Conservation (phyloP, 2,888 invertebrate genomes). For the Heliconius ethilla region DNA sequence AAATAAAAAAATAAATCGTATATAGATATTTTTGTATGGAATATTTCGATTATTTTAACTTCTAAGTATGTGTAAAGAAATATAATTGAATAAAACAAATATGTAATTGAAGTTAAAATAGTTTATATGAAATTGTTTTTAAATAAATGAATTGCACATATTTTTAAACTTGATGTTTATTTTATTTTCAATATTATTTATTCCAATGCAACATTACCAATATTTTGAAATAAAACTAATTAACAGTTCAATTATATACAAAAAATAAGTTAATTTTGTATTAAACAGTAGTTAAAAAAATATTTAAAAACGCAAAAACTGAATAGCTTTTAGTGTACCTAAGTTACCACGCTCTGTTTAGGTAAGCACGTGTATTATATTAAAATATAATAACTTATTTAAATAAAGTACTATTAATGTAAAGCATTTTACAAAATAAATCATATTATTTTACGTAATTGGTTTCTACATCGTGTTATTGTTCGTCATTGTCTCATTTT, state of each 20-base stretch:
- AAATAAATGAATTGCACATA: too few relatives aligned
- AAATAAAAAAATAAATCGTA: background rate
- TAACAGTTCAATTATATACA: background rate
- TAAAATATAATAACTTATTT: background rate
- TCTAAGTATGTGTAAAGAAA: too few relatives aligned
- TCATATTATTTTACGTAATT: constrained; percentile 14
- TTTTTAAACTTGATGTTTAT: too few relatives aligned
- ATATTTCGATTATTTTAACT: background rate
- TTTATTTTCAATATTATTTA: background rate
- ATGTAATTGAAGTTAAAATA: background rate
- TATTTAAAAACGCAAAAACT: background rate
- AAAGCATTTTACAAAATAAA: constrained; percentile 18
- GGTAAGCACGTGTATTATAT: background rate
- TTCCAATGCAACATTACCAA: background rate
- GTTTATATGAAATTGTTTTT: background rate
- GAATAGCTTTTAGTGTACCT: background rate
- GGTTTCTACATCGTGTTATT: constrained; percentile 10
- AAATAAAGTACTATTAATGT: background rate
- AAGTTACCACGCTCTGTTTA: constrained; percentile 9
- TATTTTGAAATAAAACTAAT: background rate
- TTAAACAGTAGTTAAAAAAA: too few relatives aligned
- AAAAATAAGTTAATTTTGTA: background rate
- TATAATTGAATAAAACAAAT: too few relatives aligned
- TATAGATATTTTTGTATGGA: background rate
- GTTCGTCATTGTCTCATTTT: background rate